Base-by-base conservation (phyloP, 2,888 invertebrate genomes). In the Elgonia sp. region DNA sequence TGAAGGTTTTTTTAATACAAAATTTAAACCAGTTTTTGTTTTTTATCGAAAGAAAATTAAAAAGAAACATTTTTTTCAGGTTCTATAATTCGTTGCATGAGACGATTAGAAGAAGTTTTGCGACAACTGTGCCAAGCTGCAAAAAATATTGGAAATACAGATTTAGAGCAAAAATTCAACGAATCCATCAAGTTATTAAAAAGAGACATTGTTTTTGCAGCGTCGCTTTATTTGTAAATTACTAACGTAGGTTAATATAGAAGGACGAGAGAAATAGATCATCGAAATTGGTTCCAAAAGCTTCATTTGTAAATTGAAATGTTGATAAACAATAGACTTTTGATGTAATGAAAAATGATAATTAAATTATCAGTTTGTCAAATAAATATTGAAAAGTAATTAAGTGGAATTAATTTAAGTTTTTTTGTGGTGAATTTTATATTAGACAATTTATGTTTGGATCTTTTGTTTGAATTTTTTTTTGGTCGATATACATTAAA, bases 121-220 rank as follows among this genome's bases (percentile, higher is more conserved):
- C 95, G 99, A 69, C 99, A 99, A 95, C 96, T 99, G 96, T 97
- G 98, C 91, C 98, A 98, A 95, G 99, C 99, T 2, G 97, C 99
- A 2, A 99, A 99, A 95, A 98, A 98, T 91, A 99, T 99, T 90
- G 99, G 99, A 18, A 99, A 99, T 94, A 97, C 97, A 0, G 99
- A 99, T 91, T 95, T 99, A 89, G 99, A 99, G 95, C 97, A 97
- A 92, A 99, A 99, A 95, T 99, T 99, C 95, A 97, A 97, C 90
- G 98, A 98, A 93, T 98, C 98, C 84, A 97, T 99, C 90, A 97
- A 97, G 92, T 95, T 98, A 89, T 96, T 99, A 84, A 99, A 99
- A 95, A 96, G 99, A 90, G 99, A 99, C 94, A 99, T 99, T 94
- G 98, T 99, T n/a, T 99, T 99, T 95, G 99, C 99, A 29, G 99